Base-by-base conservation (phyloP, 2,888 invertebrate genomes). In the Mythimna impura region DNA sequence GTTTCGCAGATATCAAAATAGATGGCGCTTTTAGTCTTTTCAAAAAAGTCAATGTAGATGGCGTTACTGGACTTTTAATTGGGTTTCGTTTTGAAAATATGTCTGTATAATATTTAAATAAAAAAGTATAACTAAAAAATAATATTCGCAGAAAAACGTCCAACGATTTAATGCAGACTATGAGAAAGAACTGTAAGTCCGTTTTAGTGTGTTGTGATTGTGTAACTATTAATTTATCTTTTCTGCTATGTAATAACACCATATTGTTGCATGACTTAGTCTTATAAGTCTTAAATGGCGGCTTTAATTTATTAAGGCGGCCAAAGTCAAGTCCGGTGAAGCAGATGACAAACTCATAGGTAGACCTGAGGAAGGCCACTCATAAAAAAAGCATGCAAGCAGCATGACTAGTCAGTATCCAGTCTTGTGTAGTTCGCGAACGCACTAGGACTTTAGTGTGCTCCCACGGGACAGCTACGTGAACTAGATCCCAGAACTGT, bases 191-290 rank as follows among this genome's bases (percentile, higher is more conserved):
- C 92, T 91, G 96, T 96, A 94, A 96, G 96, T 96, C 86, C 69
- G 91, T 95, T 96, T 95, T 94, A 96, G 95, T 96, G 95, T 96
- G 96, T 94, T 95, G 89, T 95, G 95, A 95, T 93, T 91, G 91
- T 92, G 90, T 71, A 47, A 47, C 47, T 7, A 47, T 4, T 47
- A 47, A 17, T 47, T 14, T 74, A 66, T 36, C 12, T 30, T 62
- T 47, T 64, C 54, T 50, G 14, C 58, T 43, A 30, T 34, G 9
- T 17, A 52, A 20, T 17, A 36, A 3, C 17, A 43, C 3, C 43
- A 52, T 17, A 25, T 34, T 36, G 4, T 50, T 66, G 73, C 63
- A 75, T 64, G 66, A 64, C 17, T 36, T 43, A 58, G 22, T 5
- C 25, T 5, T 14, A 9, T 22, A 43, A 43, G 2, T 10, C 40